phyloP scores from a whole-genome alignment of 2,888 invertebrate species.

The Eucriotettix oculatus region DNA sequence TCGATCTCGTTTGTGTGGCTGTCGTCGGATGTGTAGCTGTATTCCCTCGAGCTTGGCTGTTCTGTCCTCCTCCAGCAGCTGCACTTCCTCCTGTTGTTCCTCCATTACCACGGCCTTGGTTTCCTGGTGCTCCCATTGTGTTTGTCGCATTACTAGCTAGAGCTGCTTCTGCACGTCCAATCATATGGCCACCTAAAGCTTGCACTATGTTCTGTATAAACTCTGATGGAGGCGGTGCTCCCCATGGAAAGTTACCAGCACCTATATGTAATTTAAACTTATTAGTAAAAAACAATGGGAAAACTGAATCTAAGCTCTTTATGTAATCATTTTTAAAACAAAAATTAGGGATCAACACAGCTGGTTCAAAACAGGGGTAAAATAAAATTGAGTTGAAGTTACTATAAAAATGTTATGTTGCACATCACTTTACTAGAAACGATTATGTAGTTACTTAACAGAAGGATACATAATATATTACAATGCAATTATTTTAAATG shows the following conservation, averaged over 20 bases:
- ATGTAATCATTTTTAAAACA: not conserved
- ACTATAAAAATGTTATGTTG: too few relatives aligned
- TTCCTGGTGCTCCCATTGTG: slow-evolving; percentile 8
- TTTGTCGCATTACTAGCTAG: not conserved
- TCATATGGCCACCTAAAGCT: slow-evolving; percentile 30
- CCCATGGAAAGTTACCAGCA: slow-evolving; percentile 24
- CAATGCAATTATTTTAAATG: too few relatives aligned
- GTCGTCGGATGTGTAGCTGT: slow-evolving; percentile 54
- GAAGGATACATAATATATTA: too few relatives aligned
- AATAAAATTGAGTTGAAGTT: too few relatives aligned
- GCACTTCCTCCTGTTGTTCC: not conserved
- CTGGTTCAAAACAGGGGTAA: too few relatives aligned
- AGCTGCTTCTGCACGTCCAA: slow-evolving; percentile 1
- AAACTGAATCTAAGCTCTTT: not conserved
- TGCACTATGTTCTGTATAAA: slow-evolving; percentile 38
- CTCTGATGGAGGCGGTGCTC: slow-evolving; percentile 29
- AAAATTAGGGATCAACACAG: too few relatives aligned
- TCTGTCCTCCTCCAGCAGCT: slow-evolving; percentile 19
- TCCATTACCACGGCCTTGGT: slow-evolving; percentile 13
- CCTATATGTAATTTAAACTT: not conserved
- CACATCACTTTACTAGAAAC: too few relatives aligned
- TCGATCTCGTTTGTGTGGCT: slow-evolving; percentile 50
- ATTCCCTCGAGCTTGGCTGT: slow-evolving; percentile 37
- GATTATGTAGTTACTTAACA: too few relatives aligned
- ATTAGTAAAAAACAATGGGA: too few relatives aligned